Conservation (phyloP, 2,797 vertebrate genomes). For the Sebastes iracundus region DNA sequence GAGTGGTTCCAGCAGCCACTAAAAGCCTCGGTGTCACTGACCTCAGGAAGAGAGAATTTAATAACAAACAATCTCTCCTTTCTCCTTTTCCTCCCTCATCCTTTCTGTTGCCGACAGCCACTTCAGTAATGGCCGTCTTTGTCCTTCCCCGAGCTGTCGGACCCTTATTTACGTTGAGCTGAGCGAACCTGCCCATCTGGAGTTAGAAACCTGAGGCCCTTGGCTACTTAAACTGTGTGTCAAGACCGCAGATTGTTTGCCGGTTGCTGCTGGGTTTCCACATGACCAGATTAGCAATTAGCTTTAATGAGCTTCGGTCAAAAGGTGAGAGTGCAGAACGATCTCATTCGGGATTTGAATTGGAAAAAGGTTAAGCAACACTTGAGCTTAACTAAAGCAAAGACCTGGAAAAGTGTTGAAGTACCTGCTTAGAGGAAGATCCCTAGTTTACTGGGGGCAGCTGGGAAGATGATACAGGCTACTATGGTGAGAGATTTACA, state of each 20-base stretch:
- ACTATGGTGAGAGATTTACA: neutral
- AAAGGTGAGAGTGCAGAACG: conserved; percentile 51
- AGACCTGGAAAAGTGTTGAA: conserved; percentile 24
- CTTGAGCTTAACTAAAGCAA: conserved; percentile 38
- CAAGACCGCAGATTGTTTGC: conserved; percentile 53
- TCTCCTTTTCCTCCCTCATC: conserved; percentile 14
- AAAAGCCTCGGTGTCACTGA: conserved; percentile 74
- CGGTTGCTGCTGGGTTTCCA: conserved; percentile 61
- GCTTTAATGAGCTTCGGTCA: conserved; percentile 61
- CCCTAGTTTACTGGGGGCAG: neutral
- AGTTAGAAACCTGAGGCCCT: conserved; percentile 58
- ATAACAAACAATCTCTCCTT: conserved; percentile 71
- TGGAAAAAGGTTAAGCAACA: conserved; percentile 45
- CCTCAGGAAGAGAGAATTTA: conserved; percentile 77
- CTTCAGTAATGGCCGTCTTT: conserved; percentile 46
- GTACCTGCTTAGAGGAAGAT: conserved; percentile 4
- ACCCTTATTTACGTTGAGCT: conserved; percentile 54
- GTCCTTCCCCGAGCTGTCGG: conserved; percentile 21
- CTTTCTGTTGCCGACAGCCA: conserved; percentile 48
- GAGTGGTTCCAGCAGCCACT: conserved; percentile 65
- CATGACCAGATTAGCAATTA: conserved; percentile 71
- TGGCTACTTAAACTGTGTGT: conserved; percentile 46
- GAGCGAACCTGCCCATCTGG: conserved; percentile 61
- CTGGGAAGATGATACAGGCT: neutral
- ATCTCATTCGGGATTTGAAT: conserved; percentile 50